These are phyloP conservation scores for Dasypus novemcinctus DNA, from an alignment of 2,113 vertebrate species.

Conservation along the genomic window DNA sequence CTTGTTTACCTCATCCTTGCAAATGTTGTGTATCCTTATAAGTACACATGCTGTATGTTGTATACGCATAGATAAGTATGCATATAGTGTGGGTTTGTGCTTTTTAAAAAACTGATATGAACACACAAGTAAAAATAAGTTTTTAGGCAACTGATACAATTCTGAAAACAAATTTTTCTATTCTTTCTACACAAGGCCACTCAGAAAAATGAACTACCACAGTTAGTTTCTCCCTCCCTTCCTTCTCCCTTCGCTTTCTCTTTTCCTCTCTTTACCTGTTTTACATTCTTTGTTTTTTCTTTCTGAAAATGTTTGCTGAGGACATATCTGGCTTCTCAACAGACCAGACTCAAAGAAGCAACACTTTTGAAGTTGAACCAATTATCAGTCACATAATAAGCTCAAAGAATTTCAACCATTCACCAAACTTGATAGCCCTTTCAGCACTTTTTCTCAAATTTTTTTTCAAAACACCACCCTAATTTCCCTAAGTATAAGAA, in stretches of 20 bases:
- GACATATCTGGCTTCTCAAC: background rate
- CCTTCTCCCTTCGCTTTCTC: no score
- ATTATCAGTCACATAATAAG: background rate
- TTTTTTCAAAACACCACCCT: background rate
- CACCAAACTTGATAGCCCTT: background rate
- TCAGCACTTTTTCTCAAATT: slow-evolving; percentile 28
- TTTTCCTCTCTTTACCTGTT: background rate
- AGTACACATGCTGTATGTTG: background rate
- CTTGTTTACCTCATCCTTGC: background rate
- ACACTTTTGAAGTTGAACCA: background rate
- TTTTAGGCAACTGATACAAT: background rate
- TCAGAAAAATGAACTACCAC: background rate
- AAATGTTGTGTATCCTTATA: background rate
- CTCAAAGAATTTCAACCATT: background rate
- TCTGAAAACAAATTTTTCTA: background rate
- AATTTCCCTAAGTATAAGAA: background rate
- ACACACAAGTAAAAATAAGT: background rate
- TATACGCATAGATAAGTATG: background rate
- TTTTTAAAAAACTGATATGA: background rate
- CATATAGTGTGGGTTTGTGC: background rate
- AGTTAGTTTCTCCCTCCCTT: background rate
- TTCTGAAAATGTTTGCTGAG: background rate
- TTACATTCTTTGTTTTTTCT: background rate
- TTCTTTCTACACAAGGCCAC: background rate
- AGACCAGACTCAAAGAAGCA: background rate